A percentile compares a stretch with the other conserved stretches of the same genome.
Evolutionary conservation across 1,140 invertebrate species (phyloP).

Genomic region (Triops longicaudatus): DNA sequence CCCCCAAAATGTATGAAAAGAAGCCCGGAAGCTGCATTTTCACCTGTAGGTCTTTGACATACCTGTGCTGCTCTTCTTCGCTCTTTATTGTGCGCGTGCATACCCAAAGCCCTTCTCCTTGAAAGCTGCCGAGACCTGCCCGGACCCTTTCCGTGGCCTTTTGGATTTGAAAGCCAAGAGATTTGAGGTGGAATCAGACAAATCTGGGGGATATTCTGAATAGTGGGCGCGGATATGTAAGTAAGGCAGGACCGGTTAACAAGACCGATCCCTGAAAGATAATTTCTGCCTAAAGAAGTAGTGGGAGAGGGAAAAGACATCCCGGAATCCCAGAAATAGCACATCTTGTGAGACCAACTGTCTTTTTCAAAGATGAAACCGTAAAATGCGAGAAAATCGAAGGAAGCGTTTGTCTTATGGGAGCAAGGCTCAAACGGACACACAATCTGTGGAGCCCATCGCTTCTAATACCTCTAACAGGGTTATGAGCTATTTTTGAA

Average conservation of each 20-base stretch:
- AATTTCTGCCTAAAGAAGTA: neutral
- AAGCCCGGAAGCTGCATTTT: neutral
- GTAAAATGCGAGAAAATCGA: neutral
- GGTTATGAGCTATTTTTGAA: neutral
- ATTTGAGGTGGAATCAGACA: neutral
- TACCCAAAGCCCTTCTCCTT: neutral
- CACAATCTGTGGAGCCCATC: neutral
- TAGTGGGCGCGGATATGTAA: neutral
- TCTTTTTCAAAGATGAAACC: neutral
- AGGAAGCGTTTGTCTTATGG: neutral
- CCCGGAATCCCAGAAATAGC: neutral
- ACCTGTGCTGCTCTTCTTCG: neutral
- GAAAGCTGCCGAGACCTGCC: neutral
- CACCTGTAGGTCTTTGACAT: neutral
- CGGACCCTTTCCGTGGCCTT: neutral
- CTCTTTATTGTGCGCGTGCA: neutral
- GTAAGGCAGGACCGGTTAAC: neutral
- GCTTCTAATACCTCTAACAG: neutral
- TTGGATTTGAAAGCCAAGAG: neutral
- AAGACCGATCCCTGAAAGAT: neutral
- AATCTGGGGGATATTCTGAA: neutral
- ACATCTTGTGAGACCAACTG: neutral
- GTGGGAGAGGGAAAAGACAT: neutral
- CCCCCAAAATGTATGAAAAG: neutral
- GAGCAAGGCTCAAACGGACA: neutral